Conservation (phyloP, 2,113 vertebrate species). For the Paramormyrops kingsleyae region DNA sequence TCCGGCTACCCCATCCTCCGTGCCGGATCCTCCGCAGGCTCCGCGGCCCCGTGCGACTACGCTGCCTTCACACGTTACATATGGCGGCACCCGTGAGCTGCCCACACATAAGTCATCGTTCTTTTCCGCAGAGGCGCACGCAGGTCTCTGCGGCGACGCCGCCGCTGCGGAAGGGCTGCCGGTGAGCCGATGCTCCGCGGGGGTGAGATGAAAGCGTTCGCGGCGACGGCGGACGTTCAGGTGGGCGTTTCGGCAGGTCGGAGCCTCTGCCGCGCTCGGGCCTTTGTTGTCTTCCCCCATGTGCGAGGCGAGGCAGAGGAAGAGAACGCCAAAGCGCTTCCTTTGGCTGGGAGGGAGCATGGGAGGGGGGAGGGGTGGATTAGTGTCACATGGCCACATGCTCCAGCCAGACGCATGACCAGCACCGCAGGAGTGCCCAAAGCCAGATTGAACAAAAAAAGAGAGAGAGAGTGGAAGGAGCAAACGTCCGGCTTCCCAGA, state of each 20-base stretch:
- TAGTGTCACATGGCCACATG: slow-evolving; percentile 44
- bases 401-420: slow-evolving; percentile 49
- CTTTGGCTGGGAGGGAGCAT: not conserved
- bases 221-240: not conserved
- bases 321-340: slow-evolving; percentile 18
- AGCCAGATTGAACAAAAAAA: slow-evolving; percentile 41
- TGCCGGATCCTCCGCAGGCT: not conserved
- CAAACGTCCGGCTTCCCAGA: slow-evolving; percentile 46
- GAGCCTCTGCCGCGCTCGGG: slow-evolving; percentile 11
- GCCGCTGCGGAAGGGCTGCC: not conserved
- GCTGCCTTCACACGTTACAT: not conserved
- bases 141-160: not conserved
- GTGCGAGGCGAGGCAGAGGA: slow-evolving; percentile 15
- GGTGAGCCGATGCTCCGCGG: not conserved
- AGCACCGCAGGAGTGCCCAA: slow-evolving; percentile 44
- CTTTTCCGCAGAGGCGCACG: not conserved
- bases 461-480: slow-evolving; percentile 22
- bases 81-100: not conserved
- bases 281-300: slow-evolving; percentile 24
- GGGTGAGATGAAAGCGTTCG: slow-evolving; percentile 4
- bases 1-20: not conserved
- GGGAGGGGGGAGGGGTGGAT: slow-evolving; percentile 30
- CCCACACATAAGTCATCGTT: slow-evolving; percentile 1
- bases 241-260: slow-evolving; percentile 5
- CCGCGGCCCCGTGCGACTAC: not conserved